Base-by-base conservation (phyloP, 2,113 vertebrate species). In the Bos indicus region DNA sequence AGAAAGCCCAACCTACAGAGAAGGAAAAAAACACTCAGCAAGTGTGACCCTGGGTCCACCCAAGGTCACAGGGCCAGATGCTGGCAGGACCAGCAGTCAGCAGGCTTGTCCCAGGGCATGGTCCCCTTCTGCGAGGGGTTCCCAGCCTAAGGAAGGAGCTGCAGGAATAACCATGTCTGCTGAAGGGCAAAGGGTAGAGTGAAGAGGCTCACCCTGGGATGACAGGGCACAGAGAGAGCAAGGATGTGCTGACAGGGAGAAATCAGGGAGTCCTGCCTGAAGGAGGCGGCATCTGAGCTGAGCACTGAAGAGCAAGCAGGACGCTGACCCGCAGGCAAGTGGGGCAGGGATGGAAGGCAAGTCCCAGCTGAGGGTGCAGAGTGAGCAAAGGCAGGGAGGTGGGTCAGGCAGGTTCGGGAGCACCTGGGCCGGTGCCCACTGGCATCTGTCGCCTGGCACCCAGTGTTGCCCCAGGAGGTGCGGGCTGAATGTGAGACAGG, bases 391-490 rank as follows among this genome's bases (percentile, higher is more conserved):
- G 33, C 46, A n/a, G 17, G 0, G 25, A 40, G 40, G 17, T 11
- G 33, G 46, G 60, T 2, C 25, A 7, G 23, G 48, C 26, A 30
- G 30, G 74, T 2, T 8, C 1, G 0, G 36, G 43, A 19, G 40
- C 82, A n/a, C 62, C 90, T 16, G 86, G 13, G 64, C 60, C 0
- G 1, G 21, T 0, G 3, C 12, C 56, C 19, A 0, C 19, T 3
- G 54, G 67, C 83, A 1, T 10, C 36, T 17, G 88, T 88, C 56
- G 56, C 64, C 81, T 46, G 88, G 94, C 56, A 62, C 7, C 8
- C 21, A 5, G 0, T 0, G 0, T 4, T n/a, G 95, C 80, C 43
- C 51, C 2, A 0, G 77, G 54, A 90, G 91, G 62, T 5, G 0
- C 5, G 0, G 78, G 78, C 62, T 36, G 62, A 95, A 91, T 2